Evolutionary conservation across 2,888 invertebrate species (phyloP).

Genomic region (Tenthredo scrophulariae): DNA sequence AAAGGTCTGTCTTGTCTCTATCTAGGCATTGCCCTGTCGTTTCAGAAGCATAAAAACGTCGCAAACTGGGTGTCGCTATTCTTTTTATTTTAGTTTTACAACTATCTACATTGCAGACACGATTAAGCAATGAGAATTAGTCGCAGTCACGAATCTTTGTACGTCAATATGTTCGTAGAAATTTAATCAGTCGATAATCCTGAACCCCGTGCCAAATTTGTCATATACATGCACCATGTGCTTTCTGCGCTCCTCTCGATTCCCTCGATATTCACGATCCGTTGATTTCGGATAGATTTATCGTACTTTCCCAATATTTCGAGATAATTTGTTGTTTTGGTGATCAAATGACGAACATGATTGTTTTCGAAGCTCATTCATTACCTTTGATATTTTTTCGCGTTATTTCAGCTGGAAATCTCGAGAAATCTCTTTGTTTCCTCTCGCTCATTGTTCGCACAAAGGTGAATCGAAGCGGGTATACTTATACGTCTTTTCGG

Average conservation of each 20-base stretch:
- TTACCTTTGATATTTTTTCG: not conserved
- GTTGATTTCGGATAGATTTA: not conserved
- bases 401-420: not conserved
- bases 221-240: not conserved
- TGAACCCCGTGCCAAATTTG: not conserved
- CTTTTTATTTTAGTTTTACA: not conserved
- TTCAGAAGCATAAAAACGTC: conserved; percentile 25
- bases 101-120: not conserved
- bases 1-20: conserved; percentile 30
- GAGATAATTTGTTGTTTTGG: not conserved
- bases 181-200: not conserved
- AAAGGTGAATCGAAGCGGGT: not conserved
- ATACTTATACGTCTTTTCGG: conserved; percentile 9
- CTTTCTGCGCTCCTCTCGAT: not conserved
- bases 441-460: conserved; percentile 19
- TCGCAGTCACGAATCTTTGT: not conserved
- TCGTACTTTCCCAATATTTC: not conserved
- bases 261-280: not conserved
- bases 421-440: conserved; percentile 37
- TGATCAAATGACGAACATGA: too few relatives aligned
- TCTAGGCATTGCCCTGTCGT: not conserved
- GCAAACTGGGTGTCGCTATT: not conserved
- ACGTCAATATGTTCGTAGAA: not conserved
- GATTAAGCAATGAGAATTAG: not conserved
- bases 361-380: not conserved